phyloP scores from a whole-genome alignment of 2,888 invertebrate genomes.

The Andrena marginata region DNA sequence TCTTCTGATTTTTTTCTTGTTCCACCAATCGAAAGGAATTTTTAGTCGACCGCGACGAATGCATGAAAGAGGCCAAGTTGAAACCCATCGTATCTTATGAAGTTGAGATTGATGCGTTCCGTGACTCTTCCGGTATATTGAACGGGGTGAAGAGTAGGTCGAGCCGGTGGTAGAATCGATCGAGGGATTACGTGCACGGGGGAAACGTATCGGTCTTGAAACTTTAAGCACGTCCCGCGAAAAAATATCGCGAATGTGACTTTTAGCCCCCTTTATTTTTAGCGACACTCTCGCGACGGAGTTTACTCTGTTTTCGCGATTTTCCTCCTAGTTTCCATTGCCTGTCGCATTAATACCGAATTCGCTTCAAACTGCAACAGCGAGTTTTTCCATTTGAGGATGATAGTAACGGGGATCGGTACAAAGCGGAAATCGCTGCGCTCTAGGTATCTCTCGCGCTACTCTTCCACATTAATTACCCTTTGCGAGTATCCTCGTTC shows the following conservation, averaged over 20 bases:
- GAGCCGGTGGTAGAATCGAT: slow-evolving; percentile 45
- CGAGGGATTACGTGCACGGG: slow-evolving; percentile 48
- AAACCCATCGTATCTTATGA: slow-evolving; percentile 40
- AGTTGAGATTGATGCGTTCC: slow-evolving; percentile 59
- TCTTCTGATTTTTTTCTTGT: background rate
- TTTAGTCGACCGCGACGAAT: background rate
- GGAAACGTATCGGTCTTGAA: slow-evolving; percentile 47
- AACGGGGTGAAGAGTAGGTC: slow-evolving; percentile 40
- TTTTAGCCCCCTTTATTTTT: slow-evolving; percentile 14
- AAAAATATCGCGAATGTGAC: slow-evolving; percentile 37
- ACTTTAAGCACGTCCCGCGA: slow-evolving; percentile 49
- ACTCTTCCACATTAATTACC: slow-evolving; percentile 25
- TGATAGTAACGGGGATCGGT: background rate
- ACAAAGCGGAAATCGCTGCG: background rate
- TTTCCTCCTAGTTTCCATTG: background rate
- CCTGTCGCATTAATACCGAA: background rate
- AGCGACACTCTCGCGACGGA: slow-evolving; percentile 14
- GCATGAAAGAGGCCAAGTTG: background rate
- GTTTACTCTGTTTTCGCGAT: slow-evolving; percentile 24
- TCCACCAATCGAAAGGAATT: too few species aligned
- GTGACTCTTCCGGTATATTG: slow-evolving; percentile 48
- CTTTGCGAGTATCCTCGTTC: background rate
- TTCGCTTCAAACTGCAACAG: background rate
- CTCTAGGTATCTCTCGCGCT: background rate
- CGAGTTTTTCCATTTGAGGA: slow-evolving; percentile 7